Conservation (phyloP, 2,797 vertebrate genomes). For the Chloroceryle inda region DNA sequence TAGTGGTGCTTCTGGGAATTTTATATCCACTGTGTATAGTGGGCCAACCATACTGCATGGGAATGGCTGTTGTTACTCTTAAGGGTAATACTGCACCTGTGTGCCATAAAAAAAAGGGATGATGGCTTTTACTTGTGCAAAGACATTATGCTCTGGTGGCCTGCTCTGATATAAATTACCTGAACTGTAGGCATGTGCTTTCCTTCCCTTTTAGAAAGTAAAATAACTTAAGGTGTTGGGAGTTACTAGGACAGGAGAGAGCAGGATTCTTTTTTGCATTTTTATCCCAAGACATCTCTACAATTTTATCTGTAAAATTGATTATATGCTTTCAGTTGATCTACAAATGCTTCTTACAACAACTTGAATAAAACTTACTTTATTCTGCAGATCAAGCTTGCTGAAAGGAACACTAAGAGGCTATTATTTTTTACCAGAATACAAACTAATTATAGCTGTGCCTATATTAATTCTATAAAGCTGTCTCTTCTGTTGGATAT, state of each 20-base stretch:
- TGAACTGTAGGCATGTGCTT: neutral
- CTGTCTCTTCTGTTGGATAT: neutral
- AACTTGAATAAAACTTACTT: neutral
- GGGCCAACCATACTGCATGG: fast-evolving
- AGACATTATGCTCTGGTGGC: neutral
- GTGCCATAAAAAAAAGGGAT: neutral
- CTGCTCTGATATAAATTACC: neutral
- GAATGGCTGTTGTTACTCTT: neutral
- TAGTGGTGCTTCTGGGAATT: neutral
- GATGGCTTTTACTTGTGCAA: neutral
- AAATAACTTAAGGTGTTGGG: fast-evolving
- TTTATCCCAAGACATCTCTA: neutral
- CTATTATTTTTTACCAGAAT: neutral
- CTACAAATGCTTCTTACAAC: neutral
- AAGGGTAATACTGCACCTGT: neutral
- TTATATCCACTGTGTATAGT: fast-evolving
- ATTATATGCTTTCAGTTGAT: neutral
- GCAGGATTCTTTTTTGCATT: neutral
- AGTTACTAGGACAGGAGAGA: neutral
- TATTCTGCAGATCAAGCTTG: neutral
- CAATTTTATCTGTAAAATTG: neutral
- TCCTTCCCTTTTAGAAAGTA: neutral
- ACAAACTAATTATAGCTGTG: neutral
- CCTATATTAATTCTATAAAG: neutral
- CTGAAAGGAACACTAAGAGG: neutral